A percentile compares a stretch with the other conserved stretches of the same genome.
Conservation (phyloP, 2,113 vertebrate species). For the Rhodinocichla rosea region DNA sequence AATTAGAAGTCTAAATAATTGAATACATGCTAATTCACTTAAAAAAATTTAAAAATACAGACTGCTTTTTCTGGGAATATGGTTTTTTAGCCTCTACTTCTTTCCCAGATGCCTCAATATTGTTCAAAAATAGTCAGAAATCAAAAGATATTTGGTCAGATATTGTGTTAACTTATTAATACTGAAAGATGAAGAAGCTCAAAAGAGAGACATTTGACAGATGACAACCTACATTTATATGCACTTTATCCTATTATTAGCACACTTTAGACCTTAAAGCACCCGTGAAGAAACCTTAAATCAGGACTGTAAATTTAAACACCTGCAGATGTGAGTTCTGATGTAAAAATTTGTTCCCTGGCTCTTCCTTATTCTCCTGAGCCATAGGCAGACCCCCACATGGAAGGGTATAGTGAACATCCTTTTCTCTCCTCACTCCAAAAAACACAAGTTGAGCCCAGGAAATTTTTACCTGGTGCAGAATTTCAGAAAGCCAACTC, state of each 20-base stretch:
- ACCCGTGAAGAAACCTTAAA: neutral
- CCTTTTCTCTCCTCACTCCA: neutral
- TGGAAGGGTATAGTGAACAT: neutral
- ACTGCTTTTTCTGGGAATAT: neutral
- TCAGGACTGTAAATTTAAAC: neutral
- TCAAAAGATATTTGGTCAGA: neutral
- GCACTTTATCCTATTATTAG: neutral
- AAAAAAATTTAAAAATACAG: neutral
- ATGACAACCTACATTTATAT: neutral
- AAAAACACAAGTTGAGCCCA: neutral
- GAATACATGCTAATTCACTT: neutral
- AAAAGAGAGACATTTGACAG: neutral
- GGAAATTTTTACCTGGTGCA: neutral
- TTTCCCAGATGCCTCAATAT: neutral
- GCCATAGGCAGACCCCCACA: neutral
- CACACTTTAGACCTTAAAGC: neutral
- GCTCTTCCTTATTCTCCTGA: neutral
- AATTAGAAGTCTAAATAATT: constrained; percentile 21
- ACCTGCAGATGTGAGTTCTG: neutral
- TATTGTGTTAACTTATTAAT: neutral
- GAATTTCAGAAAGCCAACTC: neutral
- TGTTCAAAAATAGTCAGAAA: neutral
- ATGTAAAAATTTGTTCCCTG: neutral
- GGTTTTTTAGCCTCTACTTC: neutral
- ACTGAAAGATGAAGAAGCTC: neutral